phyloP scores from a whole-genome alignment of 1,140 invertebrate species.

The Sinella curviseta region DNA sequence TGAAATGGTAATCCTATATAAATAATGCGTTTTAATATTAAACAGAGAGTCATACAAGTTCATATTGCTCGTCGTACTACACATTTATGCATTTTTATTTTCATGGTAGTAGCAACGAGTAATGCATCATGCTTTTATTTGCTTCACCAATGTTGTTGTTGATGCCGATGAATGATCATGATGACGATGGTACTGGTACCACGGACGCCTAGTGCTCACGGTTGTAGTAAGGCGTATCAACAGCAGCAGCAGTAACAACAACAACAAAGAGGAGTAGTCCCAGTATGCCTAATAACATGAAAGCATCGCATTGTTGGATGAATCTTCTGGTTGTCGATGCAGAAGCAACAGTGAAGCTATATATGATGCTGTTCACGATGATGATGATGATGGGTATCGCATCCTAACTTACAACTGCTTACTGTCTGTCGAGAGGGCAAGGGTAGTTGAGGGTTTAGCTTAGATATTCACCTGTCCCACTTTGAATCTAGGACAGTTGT shows the following conservation, averaged over 20 bases:
- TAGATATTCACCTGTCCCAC: conserved; percentile 45
- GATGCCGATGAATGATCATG: not conserved
- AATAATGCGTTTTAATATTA: too few relatives aligned
- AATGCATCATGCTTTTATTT: not conserved
- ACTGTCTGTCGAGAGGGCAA: conserved; percentile 19
- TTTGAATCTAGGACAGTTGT: conserved; percentile 44
- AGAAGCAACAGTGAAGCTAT: not conserved
- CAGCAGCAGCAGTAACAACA: not conserved
- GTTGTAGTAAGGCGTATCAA: too few relatives aligned
- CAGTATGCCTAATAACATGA: not conserved
- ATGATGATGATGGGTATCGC: not conserved
- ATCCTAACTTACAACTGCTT: conserved; percentile 7
- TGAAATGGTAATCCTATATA: too few relatives aligned
- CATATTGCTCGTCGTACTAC: too few relatives aligned
- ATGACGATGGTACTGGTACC: not conserved
- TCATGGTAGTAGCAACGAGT: not conserved
- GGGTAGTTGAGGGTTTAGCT: conserved; percentile 28
- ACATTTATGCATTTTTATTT: too few relatives aligned
- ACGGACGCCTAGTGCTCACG: not conserved
- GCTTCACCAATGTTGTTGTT: not conserved
- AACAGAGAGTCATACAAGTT: too few relatives aligned
- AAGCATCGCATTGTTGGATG: not conserved
- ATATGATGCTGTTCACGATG: not conserved
- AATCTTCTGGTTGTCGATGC: not conserved
- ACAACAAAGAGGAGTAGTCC: not conserved